phyloP scores from a whole-genome alignment of 2,888 invertebrate species.

The Ganaspis brasiliensis region DNA sequence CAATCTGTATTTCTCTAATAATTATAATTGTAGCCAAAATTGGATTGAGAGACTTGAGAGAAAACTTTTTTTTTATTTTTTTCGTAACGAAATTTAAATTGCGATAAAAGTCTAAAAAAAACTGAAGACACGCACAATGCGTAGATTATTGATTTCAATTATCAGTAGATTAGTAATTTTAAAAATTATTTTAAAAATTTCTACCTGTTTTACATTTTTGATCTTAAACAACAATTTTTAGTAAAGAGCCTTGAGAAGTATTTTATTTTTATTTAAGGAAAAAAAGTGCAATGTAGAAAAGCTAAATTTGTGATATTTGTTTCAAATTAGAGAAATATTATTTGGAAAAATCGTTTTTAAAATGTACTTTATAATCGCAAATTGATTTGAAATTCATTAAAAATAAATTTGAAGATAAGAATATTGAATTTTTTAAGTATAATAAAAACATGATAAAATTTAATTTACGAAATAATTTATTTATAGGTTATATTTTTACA shows the following conservation, averaged over 20 bases:
- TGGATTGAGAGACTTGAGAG: constrained; percentile 14
- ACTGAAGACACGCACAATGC: background rate
- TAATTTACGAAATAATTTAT: background rate
- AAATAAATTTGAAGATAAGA: too few relatives aligned
- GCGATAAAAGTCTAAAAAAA: background rate
- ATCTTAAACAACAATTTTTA: background rate
- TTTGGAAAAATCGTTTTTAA: background rate
- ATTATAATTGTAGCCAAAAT: constrained; percentile 17
- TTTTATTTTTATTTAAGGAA: background rate
- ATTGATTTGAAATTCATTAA: too few relatives aligned
- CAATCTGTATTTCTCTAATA: constrained; percentile 15
- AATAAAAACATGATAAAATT: background rate
- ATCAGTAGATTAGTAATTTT: background rate
- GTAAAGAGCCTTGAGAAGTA: background rate
- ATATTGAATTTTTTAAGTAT: background rate
- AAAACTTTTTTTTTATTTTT: constrained; percentile 2
- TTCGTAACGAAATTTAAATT: background rate
- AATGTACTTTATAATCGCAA: too few relatives aligned
- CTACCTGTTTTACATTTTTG: too few relatives aligned
- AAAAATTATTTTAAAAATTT: background rate
- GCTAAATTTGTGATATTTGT: background rate
- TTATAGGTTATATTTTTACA: background rate
- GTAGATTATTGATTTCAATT: background rate
- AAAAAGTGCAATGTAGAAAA: constrained; percentile 10
- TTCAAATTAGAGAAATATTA: background rate